Percentiles rank a stretch among this genome's conserved stretches.
These are phyloP conservation scores for Perithous albicinctus DNA, from an alignment of 2,888 invertebrate genomes.

Conservation along the genomic window DNA sequence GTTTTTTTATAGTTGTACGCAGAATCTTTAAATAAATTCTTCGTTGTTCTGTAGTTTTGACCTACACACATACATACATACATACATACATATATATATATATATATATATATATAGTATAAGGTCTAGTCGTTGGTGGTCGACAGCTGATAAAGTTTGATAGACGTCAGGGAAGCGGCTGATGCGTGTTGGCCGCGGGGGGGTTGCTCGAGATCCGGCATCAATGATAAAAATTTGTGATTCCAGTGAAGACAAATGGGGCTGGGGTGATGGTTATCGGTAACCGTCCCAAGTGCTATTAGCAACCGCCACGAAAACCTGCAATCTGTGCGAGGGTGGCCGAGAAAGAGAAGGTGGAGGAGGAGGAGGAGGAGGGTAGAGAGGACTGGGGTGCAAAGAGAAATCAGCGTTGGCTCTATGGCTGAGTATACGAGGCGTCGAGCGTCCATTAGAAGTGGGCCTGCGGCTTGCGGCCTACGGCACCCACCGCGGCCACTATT, in stretches of 20 bases:
- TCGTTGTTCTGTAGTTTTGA: no score
- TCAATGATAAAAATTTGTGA: constrained; percentile 69
- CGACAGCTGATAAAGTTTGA: constrained; percentile 66
- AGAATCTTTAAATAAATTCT: no score
- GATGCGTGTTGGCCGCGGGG: constrained; percentile 54
- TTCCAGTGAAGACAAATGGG: constrained; percentile 68
- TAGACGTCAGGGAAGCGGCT: constrained; percentile 21
- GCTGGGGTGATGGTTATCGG: constrained; percentile 70
- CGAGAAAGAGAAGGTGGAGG: constrained; percentile 11
- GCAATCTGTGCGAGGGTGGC: constrained; percentile 76
- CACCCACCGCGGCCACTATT: constrained; percentile 62
- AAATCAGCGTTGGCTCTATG: constrained; percentile 74
- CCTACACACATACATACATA: no score
- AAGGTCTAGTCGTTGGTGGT: constrained; percentile 43
- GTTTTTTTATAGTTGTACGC: no score
- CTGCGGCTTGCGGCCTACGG: constrained; percentile 31
- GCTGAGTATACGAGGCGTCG: constrained; percentile 67
- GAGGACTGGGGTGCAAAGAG: constrained; percentile 69
- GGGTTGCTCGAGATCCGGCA: constrained; percentile 55
- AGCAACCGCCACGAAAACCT: constrained; percentile 80
- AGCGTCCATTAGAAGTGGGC: constrained; percentile 63
- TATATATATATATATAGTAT: background rate
- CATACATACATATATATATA: no score
- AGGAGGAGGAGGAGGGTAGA: background rate
- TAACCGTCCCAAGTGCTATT: constrained; percentile 75